Percentiles rank a stretch among this genome's conserved stretches.
phyloP scores from a whole-genome alignment of 2,888 invertebrate genomes.

The Tromatobia lineatoria region DNA sequence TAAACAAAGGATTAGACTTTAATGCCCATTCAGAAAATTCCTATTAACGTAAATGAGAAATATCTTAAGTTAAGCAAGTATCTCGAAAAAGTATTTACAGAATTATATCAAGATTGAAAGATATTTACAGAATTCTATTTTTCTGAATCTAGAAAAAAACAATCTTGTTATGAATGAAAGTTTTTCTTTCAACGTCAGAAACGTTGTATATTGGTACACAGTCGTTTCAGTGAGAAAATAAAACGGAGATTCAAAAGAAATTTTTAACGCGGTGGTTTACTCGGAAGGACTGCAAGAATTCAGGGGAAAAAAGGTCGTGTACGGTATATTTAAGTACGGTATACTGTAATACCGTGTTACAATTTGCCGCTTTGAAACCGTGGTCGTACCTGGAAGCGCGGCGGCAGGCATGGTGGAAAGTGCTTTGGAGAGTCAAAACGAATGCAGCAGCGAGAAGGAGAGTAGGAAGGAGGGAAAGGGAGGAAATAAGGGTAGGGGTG shows the following conservation, averaged over 20 bases:
- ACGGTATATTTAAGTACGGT: constrained; percentile 19
- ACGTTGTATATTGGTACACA: not conserved
- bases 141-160: not conserved
- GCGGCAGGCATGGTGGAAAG: constrained; percentile 23
- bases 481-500: constrained; percentile 5
- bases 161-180: not conserved
- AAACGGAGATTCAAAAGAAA: constrained; percentile 2
- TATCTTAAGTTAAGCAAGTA: not conserved
- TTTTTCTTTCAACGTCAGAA: not conserved
- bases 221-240: constrained; percentile 1
- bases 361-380: constrained; percentile 40
- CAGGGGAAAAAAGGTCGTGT: constrained; percentile 29
- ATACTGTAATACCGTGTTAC: constrained; percentile 43
- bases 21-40: not conserved
- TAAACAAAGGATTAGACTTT: not conserved
- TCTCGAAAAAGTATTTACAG: not conserved
- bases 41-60: not conserved
- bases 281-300: constrained; percentile 27
- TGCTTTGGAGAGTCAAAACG: constrained; percentile 42
- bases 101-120: not conserved
- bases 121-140: not conserved
- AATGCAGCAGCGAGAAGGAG: constrained; percentile 18
- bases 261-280: constrained; percentile 6
- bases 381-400: constrained; percentile 16
- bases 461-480: not conserved